Base-by-base conservation (phyloP, 2,113 vertebrate species). In the Podiceps cristatus region DNA sequence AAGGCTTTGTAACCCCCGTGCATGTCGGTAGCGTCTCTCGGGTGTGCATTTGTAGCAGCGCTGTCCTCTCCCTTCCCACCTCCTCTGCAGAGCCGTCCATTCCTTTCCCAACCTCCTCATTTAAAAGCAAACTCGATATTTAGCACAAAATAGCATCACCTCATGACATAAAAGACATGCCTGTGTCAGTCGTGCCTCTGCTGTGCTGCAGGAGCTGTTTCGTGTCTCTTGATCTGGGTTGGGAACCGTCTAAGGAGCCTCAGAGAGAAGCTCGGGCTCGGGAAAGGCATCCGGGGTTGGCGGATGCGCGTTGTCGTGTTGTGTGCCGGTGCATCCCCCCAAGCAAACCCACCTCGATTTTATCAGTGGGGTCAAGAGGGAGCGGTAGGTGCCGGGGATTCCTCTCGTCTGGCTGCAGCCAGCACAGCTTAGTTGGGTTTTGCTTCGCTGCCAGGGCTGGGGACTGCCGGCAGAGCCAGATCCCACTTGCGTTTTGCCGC, bases 11-110 rank as follows among this genome's bases (percentile, higher is more conserved):
- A 28, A 67, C 17, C 27, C 17, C 28, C 0, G 1, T 35, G 68
- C 5, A 0, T 6, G 22, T 59, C 0, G 2, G 33, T 19, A 29
- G 35, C 2, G 1, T 20, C 45, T 16, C 37, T n/a, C 7, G 50
- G 18, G 35, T 18, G 53, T 22, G 68, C 9, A 1, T 28, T 18
- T 45, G 37, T 28, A n/a, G 67, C 31, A 28, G 18, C 5, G 3
- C 71, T 10, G 40, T 49, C 31, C 52, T 67, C 42, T 74, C 31
- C 76, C 52, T 40, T 60, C 66, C 77, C 53, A 13, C 55, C 52
- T 37, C n/a, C 18, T 13, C 67, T 29, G 86, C 86, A 73, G 83
- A 59, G 4, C 50, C 3, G 0, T 29, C 52, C 40, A 2, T n/a
- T 55, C 75, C 45, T 59, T 71, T 22, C 28, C 69, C 44, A 37